Conservation (phyloP, 2,797 vertebrate genomes). For the Chiroxiphia lanceolata region DNA sequence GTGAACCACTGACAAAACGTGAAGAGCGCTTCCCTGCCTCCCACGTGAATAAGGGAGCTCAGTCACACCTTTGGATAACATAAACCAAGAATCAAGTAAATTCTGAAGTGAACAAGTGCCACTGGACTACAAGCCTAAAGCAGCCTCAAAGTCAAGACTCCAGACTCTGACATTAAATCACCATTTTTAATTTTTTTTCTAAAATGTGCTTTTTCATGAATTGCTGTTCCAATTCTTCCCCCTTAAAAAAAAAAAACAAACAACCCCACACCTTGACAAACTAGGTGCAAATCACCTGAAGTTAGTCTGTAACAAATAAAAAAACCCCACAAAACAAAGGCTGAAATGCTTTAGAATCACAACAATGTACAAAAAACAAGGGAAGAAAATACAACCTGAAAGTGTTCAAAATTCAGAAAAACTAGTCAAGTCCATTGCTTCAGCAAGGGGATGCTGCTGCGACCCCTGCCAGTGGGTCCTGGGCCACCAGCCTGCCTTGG, state of each 20-base stretch:
- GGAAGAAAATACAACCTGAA: slow-evolving; percentile 77
- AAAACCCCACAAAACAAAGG: slow-evolving; percentile 32
- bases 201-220: slow-evolving; percentile 68
- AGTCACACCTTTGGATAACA: not conserved
- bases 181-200: slow-evolving; percentile 66
- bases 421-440: slow-evolving; percentile 77
- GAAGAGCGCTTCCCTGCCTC: not conserved
- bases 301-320: slow-evolving; percentile 68
- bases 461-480: slow-evolving; percentile 68
- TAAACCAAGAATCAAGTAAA: not conserved
- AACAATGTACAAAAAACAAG: slow-evolving; percentile 68
- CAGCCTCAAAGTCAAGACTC: slow-evolving; percentile 53
- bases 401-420: slow-evolving; percentile 75
- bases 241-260: not conserved
- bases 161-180: slow-evolving; percentile 54
- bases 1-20: not conserved
- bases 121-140: not conserved
- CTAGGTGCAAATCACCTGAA: slow-evolving; percentile 54
- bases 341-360: slow-evolving; percentile 78
- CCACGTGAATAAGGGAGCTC: not conserved
- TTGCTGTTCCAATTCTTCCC: slow-evolving; percentile 45
- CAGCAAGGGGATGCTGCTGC: slow-evolving; percentile 67
- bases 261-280: not conserved
- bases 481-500: slow-evolving; percentile 54
- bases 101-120: not conserved